These are phyloP conservation scores for Stenchaetothrips biformis DNA, from an alignment of 2,888 invertebrate genomes.

Conservation along the genomic window DNA sequence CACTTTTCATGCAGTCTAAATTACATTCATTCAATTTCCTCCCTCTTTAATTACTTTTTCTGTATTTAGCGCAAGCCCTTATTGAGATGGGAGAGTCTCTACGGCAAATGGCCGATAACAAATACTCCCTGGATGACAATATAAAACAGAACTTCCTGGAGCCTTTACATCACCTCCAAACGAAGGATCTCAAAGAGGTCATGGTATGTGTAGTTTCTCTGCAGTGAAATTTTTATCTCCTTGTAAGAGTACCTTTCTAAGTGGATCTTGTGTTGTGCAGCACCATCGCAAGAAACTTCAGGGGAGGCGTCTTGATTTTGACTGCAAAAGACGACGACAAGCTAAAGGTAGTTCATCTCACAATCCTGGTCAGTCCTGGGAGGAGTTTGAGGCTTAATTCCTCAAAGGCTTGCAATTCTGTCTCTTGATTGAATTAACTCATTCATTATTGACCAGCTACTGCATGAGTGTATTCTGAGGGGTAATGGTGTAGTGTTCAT, in stretches of 20 bases:
- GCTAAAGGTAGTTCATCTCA: slow-evolving; percentile 71
- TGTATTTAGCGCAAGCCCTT: slow-evolving; percentile 70
- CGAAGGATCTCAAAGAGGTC: slow-evolving; percentile 98
- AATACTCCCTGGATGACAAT: slow-evolving; percentile 97
- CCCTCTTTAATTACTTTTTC: slow-evolving; percentile 25
- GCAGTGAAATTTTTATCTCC: not conserved
- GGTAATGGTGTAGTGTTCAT: no score
- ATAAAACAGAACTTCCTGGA: slow-evolving; percentile 99
- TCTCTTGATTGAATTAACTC: not conserved
- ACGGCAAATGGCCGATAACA: slow-evolving; percentile 98
- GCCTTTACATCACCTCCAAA: slow-evolving; percentile 94
- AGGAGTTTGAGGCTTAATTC: no score
- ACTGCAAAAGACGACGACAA: slow-evolving; percentile 96
- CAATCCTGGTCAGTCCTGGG: slow-evolving; percentile 21
- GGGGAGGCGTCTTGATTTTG: slow-evolving; percentile 95
- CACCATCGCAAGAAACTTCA: slow-evolving; percentile 99
- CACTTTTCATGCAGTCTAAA: not conserved
- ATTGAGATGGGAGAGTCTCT: slow-evolving; percentile 95
- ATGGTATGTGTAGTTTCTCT: slow-evolving; percentile 63
- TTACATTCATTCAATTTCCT: slow-evolving; percentile 15
- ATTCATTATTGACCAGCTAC: not conserved
- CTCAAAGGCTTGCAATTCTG: not conserved
- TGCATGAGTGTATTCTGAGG: not conserved
- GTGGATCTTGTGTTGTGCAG: slow-evolving; percentile 52
- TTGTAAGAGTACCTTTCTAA: not conserved